phyloP scores from a whole-genome alignment of 2,888 invertebrate genomes.

The Rhyacophila evoluta region DNA sequence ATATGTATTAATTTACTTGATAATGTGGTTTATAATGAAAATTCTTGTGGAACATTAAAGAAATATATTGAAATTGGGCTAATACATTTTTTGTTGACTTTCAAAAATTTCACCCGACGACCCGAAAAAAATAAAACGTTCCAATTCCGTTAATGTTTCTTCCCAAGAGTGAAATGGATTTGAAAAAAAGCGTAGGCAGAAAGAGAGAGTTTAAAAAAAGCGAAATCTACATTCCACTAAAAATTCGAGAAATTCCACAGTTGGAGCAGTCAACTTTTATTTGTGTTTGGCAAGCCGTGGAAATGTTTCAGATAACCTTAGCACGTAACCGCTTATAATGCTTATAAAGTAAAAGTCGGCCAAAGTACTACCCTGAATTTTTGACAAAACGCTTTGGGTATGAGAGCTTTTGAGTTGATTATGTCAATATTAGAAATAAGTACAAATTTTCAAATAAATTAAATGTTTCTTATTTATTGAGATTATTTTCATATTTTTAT shows the following conservation, averaged over 20 bases:
- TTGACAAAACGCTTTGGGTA: constrained; percentile 1
- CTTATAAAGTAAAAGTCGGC: constrained; percentile 17
- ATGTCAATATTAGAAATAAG: no score
- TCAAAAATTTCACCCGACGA: background rate
- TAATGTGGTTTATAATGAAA: no score
- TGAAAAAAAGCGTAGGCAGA: background rate
- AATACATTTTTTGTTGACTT: no score
- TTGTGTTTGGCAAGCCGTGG: constrained; percentile 41
- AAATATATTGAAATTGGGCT: no score
- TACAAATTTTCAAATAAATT: no score
- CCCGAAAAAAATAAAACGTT: constrained; percentile 6
- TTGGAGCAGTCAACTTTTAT: constrained; percentile 33
- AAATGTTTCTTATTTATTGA: no score
- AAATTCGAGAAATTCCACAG: background rate
- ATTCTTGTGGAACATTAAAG: no score
- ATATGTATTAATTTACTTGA: no score
- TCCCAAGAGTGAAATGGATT: constrained; percentile 15
- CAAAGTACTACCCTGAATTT: background rate
- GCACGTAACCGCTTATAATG: constrained; percentile 31
- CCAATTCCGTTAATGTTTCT: constrained; percentile 19
- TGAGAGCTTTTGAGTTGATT: no score
- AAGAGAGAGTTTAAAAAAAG: constrained; percentile 6
- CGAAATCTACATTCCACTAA: constrained; percentile 11
- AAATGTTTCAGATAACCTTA: constrained; percentile 35
- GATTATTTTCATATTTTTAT: no score